phyloP scores from a whole-genome alignment of 2,113 vertebrate species.

The Elgaria multicarinata region DNA sequence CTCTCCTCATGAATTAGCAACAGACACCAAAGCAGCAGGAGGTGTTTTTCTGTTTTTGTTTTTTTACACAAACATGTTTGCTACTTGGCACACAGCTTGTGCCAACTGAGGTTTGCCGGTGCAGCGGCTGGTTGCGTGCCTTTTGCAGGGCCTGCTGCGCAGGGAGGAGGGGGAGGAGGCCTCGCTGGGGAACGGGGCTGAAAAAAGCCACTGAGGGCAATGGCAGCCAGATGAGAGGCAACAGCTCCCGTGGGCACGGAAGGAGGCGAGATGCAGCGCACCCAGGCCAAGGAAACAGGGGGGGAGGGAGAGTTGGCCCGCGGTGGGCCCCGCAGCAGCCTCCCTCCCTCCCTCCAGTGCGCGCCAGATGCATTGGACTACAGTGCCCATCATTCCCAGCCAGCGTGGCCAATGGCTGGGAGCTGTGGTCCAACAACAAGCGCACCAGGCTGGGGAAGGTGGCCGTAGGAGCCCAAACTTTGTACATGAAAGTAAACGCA shows the following conservation, averaged over 20 bases:
- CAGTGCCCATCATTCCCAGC: neutral
- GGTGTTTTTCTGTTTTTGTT: neutral
- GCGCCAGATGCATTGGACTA: neutral
- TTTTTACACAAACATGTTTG: neutral
- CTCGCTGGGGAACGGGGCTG: conserved; percentile 27
- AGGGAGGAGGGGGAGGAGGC: neutral
- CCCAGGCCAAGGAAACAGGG: too few species aligned
- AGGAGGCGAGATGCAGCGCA: neutral
- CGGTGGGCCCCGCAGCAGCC: neutral
- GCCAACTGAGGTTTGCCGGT: fast-evolving
- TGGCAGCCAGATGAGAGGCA: neutral
- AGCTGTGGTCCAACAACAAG: too few species aligned
- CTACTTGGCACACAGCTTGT: neutral
- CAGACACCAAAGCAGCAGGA: neutral
- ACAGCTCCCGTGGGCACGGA: too few species aligned
- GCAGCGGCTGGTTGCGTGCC: neutral
- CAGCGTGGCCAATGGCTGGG: too few species aligned
- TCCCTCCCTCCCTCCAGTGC: too few species aligned
- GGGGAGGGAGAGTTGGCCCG: fast-evolving
- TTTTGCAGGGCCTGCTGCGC: neutral
- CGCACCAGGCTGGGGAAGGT: too few species aligned
- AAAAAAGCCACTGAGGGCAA: too few species aligned
- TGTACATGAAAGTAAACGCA: too few species aligned
- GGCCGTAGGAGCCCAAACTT: neutral
- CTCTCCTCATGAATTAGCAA: neutral